Base-by-base conservation (phyloP, 2,113 vertebrate genomes). In the Orientallactaga bullata region DNA sequence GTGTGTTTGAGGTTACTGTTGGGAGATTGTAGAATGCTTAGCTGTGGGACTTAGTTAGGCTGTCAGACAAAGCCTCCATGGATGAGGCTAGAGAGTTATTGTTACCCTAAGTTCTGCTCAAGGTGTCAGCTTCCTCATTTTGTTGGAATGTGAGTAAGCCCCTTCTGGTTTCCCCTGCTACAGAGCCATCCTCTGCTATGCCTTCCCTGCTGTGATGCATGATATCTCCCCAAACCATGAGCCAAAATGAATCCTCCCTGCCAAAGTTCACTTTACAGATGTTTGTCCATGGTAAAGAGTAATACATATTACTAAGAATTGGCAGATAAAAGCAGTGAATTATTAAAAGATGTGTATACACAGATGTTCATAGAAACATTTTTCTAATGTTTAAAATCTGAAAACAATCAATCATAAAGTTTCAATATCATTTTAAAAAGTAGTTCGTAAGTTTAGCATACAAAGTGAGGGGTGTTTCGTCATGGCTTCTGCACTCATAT, bases 331-430 rank as follows among this genome's bases (percentile, higher is more conserved):
- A 76, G 15, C 30, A 73, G 7, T 72, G 21, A 82, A 42, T 8
- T 66, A 77, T 72, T 68, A 24, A 47, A 89, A 86, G 24, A 21
- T 65, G 0, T 47, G 60, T 65, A 55, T 73, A 65, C 9, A 76
- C 42, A 30, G 7, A 47, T 61, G 1, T 66, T 92, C 37, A 87
- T 39, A 66, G 16, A 30, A 72, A 60, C 42, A 61, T 20, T 47
- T 35, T 66, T 78, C 32, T 39, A 37, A 47, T 81, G 78, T 32
- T 78, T 26, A 87, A 82, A 90, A 90, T 90, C 18, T 91, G 7
- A 94, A 81, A 77, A 47, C 1, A 82, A 39, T 71, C 32, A 92
- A 86, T 47, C 42, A 47, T 66, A 68, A 1, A n/a, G 73, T 82
- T 94, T 69, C 2, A 4, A 28, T 51, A 63, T 69, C 5, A 7